These are phyloP conservation scores for Therioaphis trifolii DNA, from an alignment of 2,888 invertebrate genomes.

Conservation along the genomic window DNA sequence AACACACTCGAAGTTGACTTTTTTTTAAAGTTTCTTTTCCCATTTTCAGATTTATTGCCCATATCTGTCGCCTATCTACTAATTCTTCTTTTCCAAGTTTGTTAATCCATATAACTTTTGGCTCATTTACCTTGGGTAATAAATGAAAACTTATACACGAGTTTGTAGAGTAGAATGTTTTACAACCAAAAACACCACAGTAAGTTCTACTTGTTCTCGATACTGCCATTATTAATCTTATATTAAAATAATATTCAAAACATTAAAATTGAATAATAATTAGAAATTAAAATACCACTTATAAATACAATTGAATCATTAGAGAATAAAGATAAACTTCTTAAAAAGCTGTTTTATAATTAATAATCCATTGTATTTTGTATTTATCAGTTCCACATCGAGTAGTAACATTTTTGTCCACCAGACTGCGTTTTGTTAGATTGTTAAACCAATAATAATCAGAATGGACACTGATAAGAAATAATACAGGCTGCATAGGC, in stretches of 20 bases:
- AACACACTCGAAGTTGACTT: background rate
- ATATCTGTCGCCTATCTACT: background rate
- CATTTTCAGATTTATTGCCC: background rate
- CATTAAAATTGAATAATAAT: background rate
- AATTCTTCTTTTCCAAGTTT: background rate
- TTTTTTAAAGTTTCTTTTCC: conserved; percentile 7
- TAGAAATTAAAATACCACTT: background rate
- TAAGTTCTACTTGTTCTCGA: background rate
- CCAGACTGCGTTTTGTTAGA: background rate
- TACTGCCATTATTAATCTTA: background rate
- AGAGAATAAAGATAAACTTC: background rate
- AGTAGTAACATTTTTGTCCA: background rate
- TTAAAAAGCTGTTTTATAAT: background rate
- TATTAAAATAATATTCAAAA: background rate
- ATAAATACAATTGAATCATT: background rate
- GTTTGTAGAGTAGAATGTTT: background rate
- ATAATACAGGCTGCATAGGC: too few species aligned
- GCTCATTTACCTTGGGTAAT: background rate
- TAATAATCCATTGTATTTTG: too few species aligned
- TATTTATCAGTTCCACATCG: conserved; percentile 1
- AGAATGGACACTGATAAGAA: too few species aligned
- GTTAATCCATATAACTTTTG: conserved; percentile 2
- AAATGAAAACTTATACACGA: conserved; percentile 17
- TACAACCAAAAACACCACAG: background rate
- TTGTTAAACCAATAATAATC: background rate